A percentile compares a stretch with the other conserved stretches of the same genome.
These are phyloP conservation scores for Diploptera punctata DNA, from an alignment of 2,888 invertebrate genomes.

Conservation along the genomic window DNA sequence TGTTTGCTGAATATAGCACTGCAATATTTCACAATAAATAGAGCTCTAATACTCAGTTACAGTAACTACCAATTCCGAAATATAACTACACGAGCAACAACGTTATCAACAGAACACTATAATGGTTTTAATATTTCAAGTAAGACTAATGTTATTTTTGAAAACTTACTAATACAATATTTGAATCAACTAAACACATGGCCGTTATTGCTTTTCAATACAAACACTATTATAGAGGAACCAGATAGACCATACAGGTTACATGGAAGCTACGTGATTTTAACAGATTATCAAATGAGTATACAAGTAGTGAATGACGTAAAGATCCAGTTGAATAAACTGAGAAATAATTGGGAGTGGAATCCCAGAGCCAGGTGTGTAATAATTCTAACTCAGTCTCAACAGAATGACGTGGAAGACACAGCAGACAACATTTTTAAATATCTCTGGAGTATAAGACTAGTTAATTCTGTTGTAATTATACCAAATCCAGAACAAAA, in stretches of 20 bases:
- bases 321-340: background rate
- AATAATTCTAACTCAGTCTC: background rate
- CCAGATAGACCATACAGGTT: background rate
- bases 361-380: background rate
- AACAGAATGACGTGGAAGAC: background rate
- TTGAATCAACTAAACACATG: background rate
- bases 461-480: background rate
- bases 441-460: background rate
- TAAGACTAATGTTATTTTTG: too few relatives aligned
- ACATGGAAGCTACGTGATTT: background rate
- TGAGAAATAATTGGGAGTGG: background rate
- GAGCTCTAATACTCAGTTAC: background rate
- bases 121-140: background rate
- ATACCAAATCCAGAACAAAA: background rate
- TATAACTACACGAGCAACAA: background rate
- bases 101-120: background rate
- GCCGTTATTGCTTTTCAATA: background rate
- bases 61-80: background rate
- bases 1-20: background rate
- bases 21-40: background rate
- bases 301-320: background rate
- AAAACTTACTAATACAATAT: background rate
- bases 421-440: background rate
- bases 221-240: background rate
- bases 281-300: background rate